These are phyloP conservation scores for Myiothlypis chrysogaster DNA, from an alignment of 2,797 vertebrate species.

Conservation along the genomic window DNA sequence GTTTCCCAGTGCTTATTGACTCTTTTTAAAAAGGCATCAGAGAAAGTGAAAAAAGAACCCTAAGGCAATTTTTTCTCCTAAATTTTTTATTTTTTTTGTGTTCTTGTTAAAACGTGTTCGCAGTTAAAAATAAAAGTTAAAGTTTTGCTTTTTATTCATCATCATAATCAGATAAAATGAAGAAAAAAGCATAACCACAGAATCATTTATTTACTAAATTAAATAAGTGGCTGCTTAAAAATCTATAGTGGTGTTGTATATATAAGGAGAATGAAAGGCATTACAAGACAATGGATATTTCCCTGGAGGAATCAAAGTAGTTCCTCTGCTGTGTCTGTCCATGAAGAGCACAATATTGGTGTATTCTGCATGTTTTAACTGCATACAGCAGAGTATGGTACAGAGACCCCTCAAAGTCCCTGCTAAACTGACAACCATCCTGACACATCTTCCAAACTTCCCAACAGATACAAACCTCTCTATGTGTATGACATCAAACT, in stretches of 20 bases:
- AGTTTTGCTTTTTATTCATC: neutral
- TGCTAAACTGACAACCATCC: neutral
- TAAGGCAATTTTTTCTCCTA: neutral
- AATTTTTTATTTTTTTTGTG: neutral
- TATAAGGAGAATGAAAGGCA: neutral
- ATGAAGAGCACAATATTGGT: neutral
- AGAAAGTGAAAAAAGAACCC: neutral
- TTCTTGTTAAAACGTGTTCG: neutral
- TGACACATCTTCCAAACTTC: rapidly evolving
- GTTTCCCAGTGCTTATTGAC: neutral
- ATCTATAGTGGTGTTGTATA: neutral
- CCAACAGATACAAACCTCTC: neutral
- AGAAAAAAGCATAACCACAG: neutral
- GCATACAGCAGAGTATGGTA: neutral
- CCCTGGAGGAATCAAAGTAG: neutral
- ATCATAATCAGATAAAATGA: neutral
- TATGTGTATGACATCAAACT: rapidly evolving
- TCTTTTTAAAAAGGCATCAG: neutral
- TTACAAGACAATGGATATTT: neutral
- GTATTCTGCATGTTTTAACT: neutral
- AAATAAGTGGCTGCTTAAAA: neutral
- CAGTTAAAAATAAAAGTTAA: neutral
- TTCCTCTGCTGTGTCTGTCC: neutral
- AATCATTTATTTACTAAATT: neutral
- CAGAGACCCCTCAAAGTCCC: neutral